Evolutionary conservation across 2,113 vertebrate species (phyloP).

Genomic region (Colistium nudipinnis): DNA sequence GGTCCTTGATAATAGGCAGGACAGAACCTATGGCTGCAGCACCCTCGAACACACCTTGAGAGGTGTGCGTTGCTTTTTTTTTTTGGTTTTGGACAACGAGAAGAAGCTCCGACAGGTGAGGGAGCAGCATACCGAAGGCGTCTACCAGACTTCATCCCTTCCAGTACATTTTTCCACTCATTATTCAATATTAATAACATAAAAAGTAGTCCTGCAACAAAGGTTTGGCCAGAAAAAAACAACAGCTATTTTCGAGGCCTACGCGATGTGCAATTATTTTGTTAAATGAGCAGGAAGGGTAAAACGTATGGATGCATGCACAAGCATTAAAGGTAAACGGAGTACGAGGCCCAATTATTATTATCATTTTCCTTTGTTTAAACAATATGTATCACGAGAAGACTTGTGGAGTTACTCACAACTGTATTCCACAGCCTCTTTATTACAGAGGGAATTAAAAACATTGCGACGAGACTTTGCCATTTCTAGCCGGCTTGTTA

Average conservation of each 20-base stretch:
- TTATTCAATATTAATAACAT: not conserved
- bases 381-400: slow-evolving; percentile 23
- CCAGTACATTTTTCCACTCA: not conserved
- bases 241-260: not conserved
- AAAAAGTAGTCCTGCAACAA: not conserved
- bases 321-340: slow-evolving; percentile 7
- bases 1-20: slow-evolving; percentile 55
- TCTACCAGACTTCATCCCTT: slow-evolving; percentile 11
- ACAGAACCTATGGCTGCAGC: slow-evolving; percentile 56
- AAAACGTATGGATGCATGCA: not conserved
- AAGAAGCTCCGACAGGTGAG: slow-evolving; percentile 56
- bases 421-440: slow-evolving; percentile 46
- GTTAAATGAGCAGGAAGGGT: not conserved
- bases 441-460: slow-evolving; percentile 57
- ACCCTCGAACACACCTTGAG: slow-evolving; percentile 60
- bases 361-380: slow-evolving; percentile 24
- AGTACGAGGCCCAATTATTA: not conserved
- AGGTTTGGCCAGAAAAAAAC: slow-evolving; percentile 1
- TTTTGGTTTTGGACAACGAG: slow-evolving; percentile 55
- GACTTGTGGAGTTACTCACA: slow-evolving; percentile 35
- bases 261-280: not conserved
- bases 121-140: slow-evolving; percentile 40
- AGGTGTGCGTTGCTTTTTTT: slow-evolving; percentile 45
- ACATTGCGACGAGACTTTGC: slow-evolving; percentile 58
- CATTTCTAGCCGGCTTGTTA: slow-evolving; percentile 63